Percentiles rank a stretch among this genome's conserved stretches.
Evolutionary conservation across 1,140 invertebrate genomes (phyloP).

Genomic region (Micrasema longulum): DNA sequence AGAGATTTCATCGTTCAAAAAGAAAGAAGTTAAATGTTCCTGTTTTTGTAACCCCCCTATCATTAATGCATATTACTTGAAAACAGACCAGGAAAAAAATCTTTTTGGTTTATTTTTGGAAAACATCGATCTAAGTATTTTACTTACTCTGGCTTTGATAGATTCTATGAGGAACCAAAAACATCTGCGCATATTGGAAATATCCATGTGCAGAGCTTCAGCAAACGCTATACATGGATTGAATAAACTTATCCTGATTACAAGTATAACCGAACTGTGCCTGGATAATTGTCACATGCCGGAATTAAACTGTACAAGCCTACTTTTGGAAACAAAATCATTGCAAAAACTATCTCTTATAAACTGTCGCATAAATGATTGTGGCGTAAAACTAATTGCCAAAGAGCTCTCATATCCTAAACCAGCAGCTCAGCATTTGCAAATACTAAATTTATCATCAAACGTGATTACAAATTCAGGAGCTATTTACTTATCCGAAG

Average conservation of each 20-base stretch:
- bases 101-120: slow-evolving; percentile 12
- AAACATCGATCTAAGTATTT: slow-evolving; percentile 19
- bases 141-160: slow-evolving; percentile 11
- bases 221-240: slow-evolving; percentile 10
- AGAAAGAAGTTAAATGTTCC: neutral
- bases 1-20: neutral
- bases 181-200: slow-evolving; percentile 1
- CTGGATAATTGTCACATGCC: slow-evolving; percentile 19
- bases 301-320: neutral
- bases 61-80: neutral
- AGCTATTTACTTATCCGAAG: slow-evolving; percentile 1
- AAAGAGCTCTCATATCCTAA: slow-evolving; percentile 11
- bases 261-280: slow-evolving; percentile 19
- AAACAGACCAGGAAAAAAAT: neutral
- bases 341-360: slow-evolving; percentile 29
- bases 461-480: slow-evolving; percentile 25
- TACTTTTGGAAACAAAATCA: slow-evolving; percentile 4
- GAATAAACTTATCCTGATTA: slow-evolving; percentile 8
- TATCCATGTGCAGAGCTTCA: slow-evolving; percentile 17
- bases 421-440: neutral
- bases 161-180: slow-evolving; percentile 14
- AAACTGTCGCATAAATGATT: slow-evolving; percentile 23
- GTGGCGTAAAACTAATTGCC: slow-evolving; percentile 4
- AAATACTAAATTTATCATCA: slow-evolving; percentile 26
- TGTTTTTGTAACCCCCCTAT: neutral